Conservation (phyloP, 2,888 invertebrate species). For the Drosophila limbata region DNA sequence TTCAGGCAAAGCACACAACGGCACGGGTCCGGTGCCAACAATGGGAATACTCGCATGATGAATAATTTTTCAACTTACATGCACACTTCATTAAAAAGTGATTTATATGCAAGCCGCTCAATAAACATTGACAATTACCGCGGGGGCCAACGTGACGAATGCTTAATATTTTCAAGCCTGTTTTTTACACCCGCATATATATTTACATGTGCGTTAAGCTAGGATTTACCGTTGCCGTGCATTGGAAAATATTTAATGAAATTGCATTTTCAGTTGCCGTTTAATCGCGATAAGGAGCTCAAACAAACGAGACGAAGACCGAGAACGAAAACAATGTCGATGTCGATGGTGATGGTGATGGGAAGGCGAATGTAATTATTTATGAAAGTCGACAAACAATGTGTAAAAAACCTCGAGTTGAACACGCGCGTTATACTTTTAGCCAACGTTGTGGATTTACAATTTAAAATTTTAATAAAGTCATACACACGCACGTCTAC, state of each 20-base stretch:
- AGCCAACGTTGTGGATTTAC: constrained; percentile 51
- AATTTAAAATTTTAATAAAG: constrained; percentile 46
- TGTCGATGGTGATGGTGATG: constrained; percentile 3
- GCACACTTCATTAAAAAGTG: constrained; percentile 70
- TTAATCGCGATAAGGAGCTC: constrained; percentile 59
- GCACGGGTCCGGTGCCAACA: too few relatives aligned
- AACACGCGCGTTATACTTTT: constrained; percentile 67
- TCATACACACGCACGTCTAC: constrained; percentile 57
- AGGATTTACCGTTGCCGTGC: constrained; percentile 57
- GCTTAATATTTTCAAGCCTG: constrained; percentile 36
- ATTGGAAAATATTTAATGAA: constrained; percentile 47
- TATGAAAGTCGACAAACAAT: constrained; percentile 64
- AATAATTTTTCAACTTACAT: constrained; percentile 69
- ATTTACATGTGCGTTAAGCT: constrained; percentile 51
- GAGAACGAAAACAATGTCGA: not conserved
- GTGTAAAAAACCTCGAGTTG: constrained; percentile 56
- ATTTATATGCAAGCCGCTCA: constrained; percentile 64
- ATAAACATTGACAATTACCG: constrained; percentile 64
- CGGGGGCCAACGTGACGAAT: constrained; percentile 42
- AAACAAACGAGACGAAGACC: constrained; percentile 38
- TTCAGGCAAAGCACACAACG: too few relatives aligned
- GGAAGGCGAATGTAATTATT: constrained; percentile 43
- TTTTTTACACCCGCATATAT: constrained; percentile 11
- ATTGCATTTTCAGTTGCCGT: constrained; percentile 48
- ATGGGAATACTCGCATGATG: constrained; percentile 22